Base-by-base conservation (phyloP, 2,888 invertebrate genomes). In the Conistra vaccinii region DNA sequence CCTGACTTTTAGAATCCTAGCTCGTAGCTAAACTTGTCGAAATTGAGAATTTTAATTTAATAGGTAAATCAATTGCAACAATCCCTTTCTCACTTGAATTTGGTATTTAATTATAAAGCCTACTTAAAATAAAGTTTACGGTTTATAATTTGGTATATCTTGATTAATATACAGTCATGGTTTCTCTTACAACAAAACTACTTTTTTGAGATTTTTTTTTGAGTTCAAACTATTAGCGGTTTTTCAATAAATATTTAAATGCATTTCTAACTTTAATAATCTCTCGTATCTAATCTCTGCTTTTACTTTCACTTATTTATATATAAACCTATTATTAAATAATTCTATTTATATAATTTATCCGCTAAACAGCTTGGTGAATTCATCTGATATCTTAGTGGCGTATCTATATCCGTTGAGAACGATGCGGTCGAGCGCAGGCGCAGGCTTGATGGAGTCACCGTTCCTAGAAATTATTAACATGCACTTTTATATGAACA, bases 361-460 rank as follows among this genome's bases (percentile, higher is more conserved):
- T 77, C 87, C 87, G n/a, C 89, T 90, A 69, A 91, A 92, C 53
- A 93, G 63, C 68, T 90, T 93, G 80, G 88, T 89, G 42, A 93
- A 81, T 65, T 91, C 90, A 78, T 94, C 93, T 7, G 91, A 88
- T 35, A 94, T 87, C 72, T 91, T 89, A 66, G 81, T 91, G 23
- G 90, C 90, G 73, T 92, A 93, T 26, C 92, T 88, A 75, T 91
- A 89, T 0, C 91, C 92, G 75, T 87, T 91, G 61, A 92, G 86
- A 26, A 90, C 76, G 5, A 92, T 78, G 0, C 92, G 83, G 42
- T 90, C 89, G 9, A 91, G 61, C 1, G 90, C 89, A 0, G 93
- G 89, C 6, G 91, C 92, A 29, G 90, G 90, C 71, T 90, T 78
- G 51, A 87, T 87, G 1, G 87, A 87, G 71, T 87, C 87, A 20